phyloP scores from a whole-genome alignment of 2,113 vertebrate species.

The Mustela lutreola region DNA sequence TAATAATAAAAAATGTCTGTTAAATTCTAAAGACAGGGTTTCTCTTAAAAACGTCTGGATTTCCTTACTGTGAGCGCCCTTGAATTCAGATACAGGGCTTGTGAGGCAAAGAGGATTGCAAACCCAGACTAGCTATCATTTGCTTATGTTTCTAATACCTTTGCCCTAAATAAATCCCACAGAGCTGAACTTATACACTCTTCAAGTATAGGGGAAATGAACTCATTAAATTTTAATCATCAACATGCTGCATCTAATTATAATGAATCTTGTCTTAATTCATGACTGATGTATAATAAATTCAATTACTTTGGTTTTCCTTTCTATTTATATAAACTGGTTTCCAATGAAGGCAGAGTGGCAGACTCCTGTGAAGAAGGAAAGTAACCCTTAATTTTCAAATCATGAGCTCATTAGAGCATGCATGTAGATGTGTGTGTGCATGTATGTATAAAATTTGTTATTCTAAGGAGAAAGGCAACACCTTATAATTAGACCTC shows the following conservation, averaged over 20 bases:
- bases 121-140: slow-evolving; percentile 34
- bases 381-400: slow-evolving; percentile 79
- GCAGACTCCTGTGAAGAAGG: not conserved
- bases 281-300: slow-evolving; percentile 31
- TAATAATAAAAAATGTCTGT: not conserved
- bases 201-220: slow-evolving; percentile 67
- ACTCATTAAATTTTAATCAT: slow-evolving; percentile 67
- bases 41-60: not conserved
- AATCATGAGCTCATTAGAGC: slow-evolving; percentile 80
- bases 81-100: slow-evolving; percentile 39
- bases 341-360: not conserved
- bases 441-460: slow-evolving; percentile 79
- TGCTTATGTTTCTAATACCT: slow-evolving; percentile 44
- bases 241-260: slow-evolving; percentile 59
- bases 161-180: slow-evolving; percentile 56
- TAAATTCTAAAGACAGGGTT: not conserved
- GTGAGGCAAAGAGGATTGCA: not conserved
- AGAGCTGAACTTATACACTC: slow-evolving; percentile 18
- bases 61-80: not conserved
- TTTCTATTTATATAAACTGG: not conserved
- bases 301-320: slow-evolving; percentile 27
- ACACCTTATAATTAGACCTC: slow-evolving; percentile 84
- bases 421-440: not conserved
- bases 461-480: slow-evolving; percentile 83
- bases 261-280: slow-evolving; percentile 48